Percentiles rank a stretch among this genome's conserved stretches.
These are phyloP conservation scores for Ceratina calcarata DNA, from an alignment of 1,140 invertebrate species.

Conservation along the genomic window DNA sequence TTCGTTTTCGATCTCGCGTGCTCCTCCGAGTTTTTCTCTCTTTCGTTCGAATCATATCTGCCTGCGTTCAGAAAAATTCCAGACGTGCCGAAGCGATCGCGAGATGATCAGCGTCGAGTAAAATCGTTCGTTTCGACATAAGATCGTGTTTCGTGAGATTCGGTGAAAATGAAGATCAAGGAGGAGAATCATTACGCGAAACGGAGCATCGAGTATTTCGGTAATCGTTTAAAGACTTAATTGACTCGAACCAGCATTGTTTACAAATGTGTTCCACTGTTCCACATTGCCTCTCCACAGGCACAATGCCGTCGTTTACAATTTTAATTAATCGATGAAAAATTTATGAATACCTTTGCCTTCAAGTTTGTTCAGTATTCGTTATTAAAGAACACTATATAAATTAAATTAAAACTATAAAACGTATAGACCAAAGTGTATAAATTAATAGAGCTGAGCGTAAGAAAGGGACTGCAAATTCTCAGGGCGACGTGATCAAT, in stretches of 20 bases:
- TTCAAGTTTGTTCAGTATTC: too few species aligned
- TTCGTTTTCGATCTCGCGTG: constrained; percentile 18
- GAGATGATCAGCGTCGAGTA: not conserved
- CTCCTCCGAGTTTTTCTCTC: not conserved
- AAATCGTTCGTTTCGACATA: too few species aligned
- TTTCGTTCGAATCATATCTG: not conserved
- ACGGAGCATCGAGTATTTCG: constrained; percentile 72
- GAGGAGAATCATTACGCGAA: constrained; percentile 73
- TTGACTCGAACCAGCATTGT: constrained; percentile 8
- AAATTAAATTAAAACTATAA: too few species aligned
- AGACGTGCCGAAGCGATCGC: not conserved
- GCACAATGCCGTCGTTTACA: constrained; percentile 28
- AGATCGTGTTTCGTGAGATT: not conserved
- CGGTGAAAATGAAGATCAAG: constrained; percentile 71
- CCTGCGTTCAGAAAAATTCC: too few species aligned
- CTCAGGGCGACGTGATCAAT: too few species aligned
- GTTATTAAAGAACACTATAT: too few species aligned
- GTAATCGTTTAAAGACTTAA: constrained; percentile 59
- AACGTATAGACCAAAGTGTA: too few species aligned
- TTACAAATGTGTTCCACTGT: constrained; percentile 49
- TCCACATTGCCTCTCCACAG: constrained; percentile 30
- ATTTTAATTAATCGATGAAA: constrained; percentile 25
- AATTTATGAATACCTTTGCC: constrained; percentile 3
- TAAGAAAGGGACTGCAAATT: too few species aligned
- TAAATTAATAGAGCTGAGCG: too few species aligned